phyloP scores from a whole-genome alignment of 2,113 vertebrate species.

The Calyptommatus sinebrachiatus region DNA sequence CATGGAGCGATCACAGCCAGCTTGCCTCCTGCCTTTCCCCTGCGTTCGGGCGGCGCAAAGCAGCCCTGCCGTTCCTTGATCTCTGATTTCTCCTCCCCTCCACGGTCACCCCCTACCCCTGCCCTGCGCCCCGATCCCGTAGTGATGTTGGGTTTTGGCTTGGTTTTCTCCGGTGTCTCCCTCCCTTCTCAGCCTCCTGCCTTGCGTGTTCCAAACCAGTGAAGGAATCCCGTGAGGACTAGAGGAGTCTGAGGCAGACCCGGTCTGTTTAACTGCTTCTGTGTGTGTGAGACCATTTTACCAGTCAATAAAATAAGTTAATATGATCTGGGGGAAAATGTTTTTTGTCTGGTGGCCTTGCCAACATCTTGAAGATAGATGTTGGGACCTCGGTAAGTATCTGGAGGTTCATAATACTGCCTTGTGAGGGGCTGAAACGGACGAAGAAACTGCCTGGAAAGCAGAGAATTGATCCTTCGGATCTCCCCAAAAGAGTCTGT shows the following conservation, averaged over 20 bases:
- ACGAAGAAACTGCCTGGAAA: no score
- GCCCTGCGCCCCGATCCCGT: conserved; percentile 40
- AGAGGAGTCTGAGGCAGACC: conserved; percentile 54
- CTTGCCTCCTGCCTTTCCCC: conserved; percentile 54
- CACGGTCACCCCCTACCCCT: not conserved
- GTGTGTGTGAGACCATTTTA: conserved; percentile 63
- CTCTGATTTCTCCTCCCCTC: conserved; percentile 22
- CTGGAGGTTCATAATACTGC: no score
- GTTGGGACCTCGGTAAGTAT: not conserved
- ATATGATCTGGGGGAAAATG: conserved; percentile 42
- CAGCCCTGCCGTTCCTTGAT: conserved; percentile 46
- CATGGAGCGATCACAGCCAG: conserved; percentile 41
- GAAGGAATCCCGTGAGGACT: conserved; percentile 61
- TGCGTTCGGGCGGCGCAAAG: conserved; percentile 39
- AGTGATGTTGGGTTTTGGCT: conserved; percentile 69
- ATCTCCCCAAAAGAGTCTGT: no score
- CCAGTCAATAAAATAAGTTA: conserved; percentile 68
- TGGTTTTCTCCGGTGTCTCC: conserved; percentile 61
- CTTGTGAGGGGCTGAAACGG: no score
- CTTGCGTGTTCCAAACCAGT: conserved; percentile 55
- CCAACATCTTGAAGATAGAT: not conserved
- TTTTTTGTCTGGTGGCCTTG: conserved; percentile 42
- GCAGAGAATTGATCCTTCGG: no score
- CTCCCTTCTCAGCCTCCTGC: conserved; percentile 66
- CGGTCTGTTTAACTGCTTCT: conserved; percentile 61